phyloP scores from a whole-genome alignment of 2,113 vertebrate genomes.

The Scytalopus superciliaris region DNA sequence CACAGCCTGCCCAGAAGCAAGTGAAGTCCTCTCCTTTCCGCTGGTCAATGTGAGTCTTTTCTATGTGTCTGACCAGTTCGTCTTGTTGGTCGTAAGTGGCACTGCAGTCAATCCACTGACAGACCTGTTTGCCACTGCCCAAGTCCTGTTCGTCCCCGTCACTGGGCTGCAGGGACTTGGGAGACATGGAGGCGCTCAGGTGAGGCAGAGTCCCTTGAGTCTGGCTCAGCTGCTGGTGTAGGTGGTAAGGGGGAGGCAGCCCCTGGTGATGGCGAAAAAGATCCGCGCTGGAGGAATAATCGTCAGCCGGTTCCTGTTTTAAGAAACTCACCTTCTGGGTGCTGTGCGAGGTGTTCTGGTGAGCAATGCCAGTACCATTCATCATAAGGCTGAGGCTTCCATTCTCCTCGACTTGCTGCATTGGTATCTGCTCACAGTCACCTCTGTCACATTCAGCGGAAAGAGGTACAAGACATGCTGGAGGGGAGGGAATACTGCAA shows the following conservation, averaged over 20 bases:
- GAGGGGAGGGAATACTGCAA: slow-evolving; percentile 82
- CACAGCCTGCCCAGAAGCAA: slow-evolving; percentile 98
- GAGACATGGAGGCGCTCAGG: slow-evolving; percentile 72
- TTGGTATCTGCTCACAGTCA: slow-evolving; percentile 81
- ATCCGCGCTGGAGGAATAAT: slow-evolving; percentile 84
- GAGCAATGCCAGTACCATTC: slow-evolving; percentile 61
- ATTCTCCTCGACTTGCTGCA: slow-evolving; percentile 72
- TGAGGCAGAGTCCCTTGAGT: slow-evolving; percentile 73
- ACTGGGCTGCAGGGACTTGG: slow-evolving; percentile 70
- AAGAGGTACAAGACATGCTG: slow-evolving; percentile 81
- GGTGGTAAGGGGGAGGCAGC: slow-evolving; percentile 90
- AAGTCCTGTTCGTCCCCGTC: slow-evolving; percentile 73
- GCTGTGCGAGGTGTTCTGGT: slow-evolving; percentile 69
- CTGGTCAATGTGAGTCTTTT: slow-evolving; percentile 98
- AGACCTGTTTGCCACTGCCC: slow-evolving; percentile 82
- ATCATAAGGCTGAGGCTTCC: slow-evolving; percentile 69
- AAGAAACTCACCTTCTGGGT: slow-evolving; percentile 80
- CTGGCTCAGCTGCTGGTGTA: slow-evolving; percentile 82
- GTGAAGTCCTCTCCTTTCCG: slow-evolving; percentile 99
- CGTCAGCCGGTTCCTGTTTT: slow-evolving; percentile 93
- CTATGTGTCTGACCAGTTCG: slow-evolving; percentile 97
- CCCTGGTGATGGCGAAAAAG: slow-evolving; percentile 80
- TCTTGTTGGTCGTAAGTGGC: slow-evolving; percentile 95
- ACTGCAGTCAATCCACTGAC: slow-evolving; percentile 98
- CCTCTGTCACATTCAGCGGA: slow-evolving; percentile 76